phyloP scores from a whole-genome alignment of 2,888 invertebrate genomes.

The Sesia bembeciformis region DNA sequence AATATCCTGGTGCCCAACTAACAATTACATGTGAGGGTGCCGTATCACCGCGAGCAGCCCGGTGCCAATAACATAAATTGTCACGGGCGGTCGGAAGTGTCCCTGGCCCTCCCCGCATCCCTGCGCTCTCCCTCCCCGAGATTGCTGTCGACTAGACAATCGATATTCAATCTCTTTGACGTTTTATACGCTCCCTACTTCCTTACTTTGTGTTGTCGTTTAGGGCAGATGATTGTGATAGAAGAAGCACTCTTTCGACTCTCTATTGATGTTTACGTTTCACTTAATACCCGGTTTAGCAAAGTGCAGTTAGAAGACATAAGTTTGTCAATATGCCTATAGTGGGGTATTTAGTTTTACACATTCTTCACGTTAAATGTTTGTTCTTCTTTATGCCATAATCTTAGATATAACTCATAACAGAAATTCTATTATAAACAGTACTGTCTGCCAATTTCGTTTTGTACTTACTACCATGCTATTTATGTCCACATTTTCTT shows the following conservation, averaged over 20 bases:
- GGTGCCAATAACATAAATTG: constrained; percentile 71
- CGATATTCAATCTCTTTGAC: constrained; percentile 74
- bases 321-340: too few relatives aligned
- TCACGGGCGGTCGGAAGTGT: constrained; percentile 59
- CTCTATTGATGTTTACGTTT: not conserved
- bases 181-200: constrained; percentile 62
- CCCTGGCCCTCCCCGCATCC: constrained; percentile 17
- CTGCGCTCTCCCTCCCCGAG: constrained; percentile 22
- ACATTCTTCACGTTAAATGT: too few relatives aligned
- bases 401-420: too few relatives aligned
- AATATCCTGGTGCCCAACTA: constrained; percentile 69
- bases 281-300: not conserved
- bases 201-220: constrained; percentile 63
- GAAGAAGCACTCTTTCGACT: constrained; percentile 16
- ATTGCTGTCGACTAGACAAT: constrained; percentile 68
- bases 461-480: too few relatives aligned
- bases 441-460: too few relatives aligned
- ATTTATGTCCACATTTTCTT: too few relatives aligned
- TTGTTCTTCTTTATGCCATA: too few relatives aligned
- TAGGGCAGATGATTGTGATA: constrained; percentile 52
- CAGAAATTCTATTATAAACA: too few relatives aligned
- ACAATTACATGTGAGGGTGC: constrained; percentile 69
- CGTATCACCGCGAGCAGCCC: constrained; percentile 55
- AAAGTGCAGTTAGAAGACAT: too few relatives aligned
- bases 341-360: too few relatives aligned